phyloP scores from a whole-genome alignment of 2,797 vertebrate genomes.

The Melanotaenia nigrans region DNA sequence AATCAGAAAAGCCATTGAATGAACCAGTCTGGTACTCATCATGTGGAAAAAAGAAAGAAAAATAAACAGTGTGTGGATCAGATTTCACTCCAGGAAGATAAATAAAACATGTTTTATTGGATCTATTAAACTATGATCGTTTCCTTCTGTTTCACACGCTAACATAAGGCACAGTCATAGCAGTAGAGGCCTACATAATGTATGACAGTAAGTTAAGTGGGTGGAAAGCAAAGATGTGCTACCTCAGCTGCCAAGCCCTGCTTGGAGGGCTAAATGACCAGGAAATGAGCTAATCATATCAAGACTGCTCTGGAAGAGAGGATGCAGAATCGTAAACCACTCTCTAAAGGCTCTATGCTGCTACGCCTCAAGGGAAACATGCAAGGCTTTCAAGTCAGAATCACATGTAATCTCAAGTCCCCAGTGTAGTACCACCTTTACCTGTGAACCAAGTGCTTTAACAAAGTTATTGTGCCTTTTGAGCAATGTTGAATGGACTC shows the following conservation, averaged over 20 bases:
- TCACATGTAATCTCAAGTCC: not conserved
- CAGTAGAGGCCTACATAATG: constrained; percentile 57
- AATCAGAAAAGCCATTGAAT: constrained; percentile 6
- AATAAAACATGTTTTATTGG: constrained; percentile 9
- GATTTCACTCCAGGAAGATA: not conserved
- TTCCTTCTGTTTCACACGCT: constrained; percentile 9
- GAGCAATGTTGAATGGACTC: not conserved
- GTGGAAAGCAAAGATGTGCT: constrained; percentile 48
- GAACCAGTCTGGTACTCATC: not conserved
- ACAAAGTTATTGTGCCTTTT: not conserved
- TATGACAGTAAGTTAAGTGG: constrained; percentile 71
- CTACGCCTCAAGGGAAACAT: constrained; percentile 13
- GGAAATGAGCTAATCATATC: constrained; percentile 67
- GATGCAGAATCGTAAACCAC: constrained; percentile 13
- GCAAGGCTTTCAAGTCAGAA: constrained; percentile 1
- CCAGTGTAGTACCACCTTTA: not conserved
- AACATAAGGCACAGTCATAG: constrained; percentile 14
- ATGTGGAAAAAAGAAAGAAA: not conserved
- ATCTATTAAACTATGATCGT: constrained; percentile 7
- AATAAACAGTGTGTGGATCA: not conserved
- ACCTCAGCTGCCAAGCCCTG: constrained; percentile 54
- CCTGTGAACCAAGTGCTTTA: constrained; percentile 2
- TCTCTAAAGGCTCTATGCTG: constrained; percentile 16
- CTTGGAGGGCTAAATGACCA: constrained; percentile 52
- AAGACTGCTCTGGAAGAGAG: constrained; percentile 16